These are phyloP conservation scores for Paragorgia papillata DNA, from an alignment of 92 coral and sea anemone species.

Conservation along the genomic window DNA sequence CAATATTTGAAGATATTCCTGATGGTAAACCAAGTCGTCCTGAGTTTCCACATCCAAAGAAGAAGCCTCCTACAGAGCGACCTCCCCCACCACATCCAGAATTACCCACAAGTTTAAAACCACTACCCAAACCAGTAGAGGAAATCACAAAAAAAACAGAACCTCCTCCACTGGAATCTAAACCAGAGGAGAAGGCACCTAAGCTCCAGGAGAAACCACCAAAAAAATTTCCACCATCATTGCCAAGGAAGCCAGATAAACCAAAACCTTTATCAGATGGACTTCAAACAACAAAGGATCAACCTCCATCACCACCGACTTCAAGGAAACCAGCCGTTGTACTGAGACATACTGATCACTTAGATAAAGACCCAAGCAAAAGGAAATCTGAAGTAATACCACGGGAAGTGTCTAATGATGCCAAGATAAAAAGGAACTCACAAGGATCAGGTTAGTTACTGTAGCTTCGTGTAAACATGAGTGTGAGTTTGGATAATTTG, in stretches of 20 bases:
- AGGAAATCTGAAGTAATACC: background rate
- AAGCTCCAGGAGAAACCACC: constrained; percentile 17
- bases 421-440: background rate
- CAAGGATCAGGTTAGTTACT: constrained; percentile 29
- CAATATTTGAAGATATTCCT: background rate
- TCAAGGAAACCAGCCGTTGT: constrained; percentile 8
- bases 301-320: background rate
- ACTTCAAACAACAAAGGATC: background rate
- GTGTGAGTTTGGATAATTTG: too few relatives aligned
- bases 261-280: constrained; percentile 18
- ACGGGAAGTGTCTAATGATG: constrained; percentile 5
- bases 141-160: constrained; percentile 36
- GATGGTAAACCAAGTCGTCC: constrained; percentile 39
- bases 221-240: constrained; percentile 30
- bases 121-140: constrained; percentile 21
- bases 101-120: constrained; percentile 5
- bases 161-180: constrained; percentile 30
- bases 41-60: constrained; percentile 20
- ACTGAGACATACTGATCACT: constrained; percentile 1
- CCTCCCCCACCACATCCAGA: constrained; percentile 33
- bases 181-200: constrained; percentile 32
- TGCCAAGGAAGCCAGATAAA: constrained; percentile 46
- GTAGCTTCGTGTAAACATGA: too few relatives aligned
- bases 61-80: background rate
- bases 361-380: constrained; percentile 22